phyloP scores from a whole-genome alignment of 1,140 invertebrate species.

The Delia radicum region DNA sequence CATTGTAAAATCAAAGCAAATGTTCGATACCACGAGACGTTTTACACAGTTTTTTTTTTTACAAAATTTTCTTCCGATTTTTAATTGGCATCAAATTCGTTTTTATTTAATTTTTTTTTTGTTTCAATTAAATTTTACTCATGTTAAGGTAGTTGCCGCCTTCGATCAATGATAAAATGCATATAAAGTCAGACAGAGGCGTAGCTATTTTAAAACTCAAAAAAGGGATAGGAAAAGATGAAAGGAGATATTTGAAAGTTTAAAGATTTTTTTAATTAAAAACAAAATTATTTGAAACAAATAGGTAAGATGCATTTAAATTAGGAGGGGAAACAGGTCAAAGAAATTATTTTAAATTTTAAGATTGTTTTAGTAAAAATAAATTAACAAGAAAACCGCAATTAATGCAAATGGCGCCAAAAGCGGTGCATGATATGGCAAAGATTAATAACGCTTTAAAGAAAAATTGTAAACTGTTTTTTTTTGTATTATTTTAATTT shows the following conservation, averaged over 20 bases:
- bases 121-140: constrained; percentile 9
- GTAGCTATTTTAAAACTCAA: background rate
- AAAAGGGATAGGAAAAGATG: background rate
- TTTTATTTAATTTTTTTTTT: constrained; percentile 1
- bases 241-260: background rate
- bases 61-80: constrained; percentile 10
- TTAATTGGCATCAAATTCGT: constrained; percentile 8
- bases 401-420: too few relatives aligned
- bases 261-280: background rate
- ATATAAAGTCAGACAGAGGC: background rate
- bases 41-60: constrained; percentile 1
- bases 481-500: too few relatives aligned
- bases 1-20: constrained; percentile 24
- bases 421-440: too few relatives aligned
- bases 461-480: too few relatives aligned
- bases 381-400: too few relatives aligned
- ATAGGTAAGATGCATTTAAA: too few relatives aligned
- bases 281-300: too few relatives aligned
- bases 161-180: constrained; percentile 8
- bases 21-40: constrained; percentile 12
- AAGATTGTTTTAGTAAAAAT: too few relatives aligned
- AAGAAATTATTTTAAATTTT: too few relatives aligned
- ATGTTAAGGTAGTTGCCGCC: constrained; percentile 13
- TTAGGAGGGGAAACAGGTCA: too few relatives aligned
- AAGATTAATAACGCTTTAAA: too few relatives aligned